These are phyloP conservation scores for Sylvia atricapilla DNA, from an alignment of 2,113 vertebrate genomes.

Conservation along the genomic window DNA sequence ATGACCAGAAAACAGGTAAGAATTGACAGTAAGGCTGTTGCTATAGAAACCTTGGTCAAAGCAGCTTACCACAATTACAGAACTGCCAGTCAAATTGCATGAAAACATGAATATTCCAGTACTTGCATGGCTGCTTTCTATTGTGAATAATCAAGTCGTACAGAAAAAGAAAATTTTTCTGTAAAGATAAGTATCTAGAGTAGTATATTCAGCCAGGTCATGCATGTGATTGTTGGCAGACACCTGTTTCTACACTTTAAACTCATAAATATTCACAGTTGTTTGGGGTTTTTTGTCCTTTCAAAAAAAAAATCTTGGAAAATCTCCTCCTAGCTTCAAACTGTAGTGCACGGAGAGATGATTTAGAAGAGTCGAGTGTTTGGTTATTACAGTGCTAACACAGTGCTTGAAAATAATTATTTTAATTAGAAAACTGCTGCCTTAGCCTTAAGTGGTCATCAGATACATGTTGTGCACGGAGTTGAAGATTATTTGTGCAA, in stretches of 20 bases:
- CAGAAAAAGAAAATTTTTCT: constrained; percentile 7
- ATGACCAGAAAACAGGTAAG: constrained; percentile 92
- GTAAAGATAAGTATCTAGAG: not conserved
- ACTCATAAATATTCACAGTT: not conserved
- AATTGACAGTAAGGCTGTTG: constrained; percentile 78
- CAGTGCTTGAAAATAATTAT: constrained; percentile 10
- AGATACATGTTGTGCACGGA: not conserved
- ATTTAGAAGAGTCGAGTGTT: not conserved
- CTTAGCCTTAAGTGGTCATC: constrained; percentile 35
- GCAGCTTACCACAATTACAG: constrained; percentile 75
- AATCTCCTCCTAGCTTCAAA: not conserved
- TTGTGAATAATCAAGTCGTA: constrained; percentile 56
- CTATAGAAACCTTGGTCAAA: constrained; percentile 78
- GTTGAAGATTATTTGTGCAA: not conserved
- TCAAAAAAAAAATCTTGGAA: not conserved
- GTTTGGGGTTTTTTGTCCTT: not conserved
- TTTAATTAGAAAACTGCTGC: constrained; percentile 48
- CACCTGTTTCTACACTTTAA: constrained; percentile 13
- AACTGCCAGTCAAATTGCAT: constrained; percentile 73
- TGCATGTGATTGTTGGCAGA: not conserved
- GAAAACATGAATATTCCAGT: constrained; percentile 75
- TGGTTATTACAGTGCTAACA: not conserved
- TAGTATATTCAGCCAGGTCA: not conserved
- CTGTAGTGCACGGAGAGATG: not conserved
- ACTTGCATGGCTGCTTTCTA: constrained; percentile 63